Evolutionary conservation across 2,113 vertebrate species (phyloP).

Genomic region (Oreochromis spilurus): DNA sequence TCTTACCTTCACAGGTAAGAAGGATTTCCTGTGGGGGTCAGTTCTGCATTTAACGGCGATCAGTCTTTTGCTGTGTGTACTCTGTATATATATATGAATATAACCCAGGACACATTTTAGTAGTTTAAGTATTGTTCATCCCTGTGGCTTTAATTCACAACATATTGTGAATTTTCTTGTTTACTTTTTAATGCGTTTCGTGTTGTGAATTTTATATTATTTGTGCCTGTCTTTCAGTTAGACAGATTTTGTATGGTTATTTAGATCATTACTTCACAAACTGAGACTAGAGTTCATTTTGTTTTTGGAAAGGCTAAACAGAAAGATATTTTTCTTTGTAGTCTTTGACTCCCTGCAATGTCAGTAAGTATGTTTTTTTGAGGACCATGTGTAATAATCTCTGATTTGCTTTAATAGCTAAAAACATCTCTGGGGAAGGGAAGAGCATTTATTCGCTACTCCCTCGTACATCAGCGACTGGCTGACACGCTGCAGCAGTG

Average conservation of each 20-base stretch:
- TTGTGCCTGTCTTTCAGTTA: background rate
- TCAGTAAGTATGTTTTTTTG: background rate
- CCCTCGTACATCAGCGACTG: slow-evolving; percentile 89
- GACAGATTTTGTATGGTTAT: background rate
- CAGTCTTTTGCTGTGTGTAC: background rate
- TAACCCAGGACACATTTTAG: background rate
- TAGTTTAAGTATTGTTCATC: background rate
- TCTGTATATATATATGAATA: background rate
- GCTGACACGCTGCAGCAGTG: slow-evolving; percentile 95
- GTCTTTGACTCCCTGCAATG: background rate
- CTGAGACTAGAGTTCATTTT: background rate
- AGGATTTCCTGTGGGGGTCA: background rate
- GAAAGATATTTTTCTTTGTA: background rate
- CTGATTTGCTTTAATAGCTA: slow-evolving; percentile 67
- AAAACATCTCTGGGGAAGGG: slow-evolving; percentile 94
- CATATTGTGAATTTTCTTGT: background rate
- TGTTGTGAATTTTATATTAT: background rate
- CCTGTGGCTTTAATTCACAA: background rate
- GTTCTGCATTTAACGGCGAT: background rate
- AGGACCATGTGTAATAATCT: background rate
- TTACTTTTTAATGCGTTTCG: background rate
- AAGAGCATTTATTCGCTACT: slow-evolving; percentile 92
- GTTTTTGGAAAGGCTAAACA: accelerated
- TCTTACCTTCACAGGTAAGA: background rate
- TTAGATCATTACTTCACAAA: background rate